Evolutionary conservation across 2,888 invertebrate genomes (phyloP).

Genomic region (Lasioglossum malachurum): DNA sequence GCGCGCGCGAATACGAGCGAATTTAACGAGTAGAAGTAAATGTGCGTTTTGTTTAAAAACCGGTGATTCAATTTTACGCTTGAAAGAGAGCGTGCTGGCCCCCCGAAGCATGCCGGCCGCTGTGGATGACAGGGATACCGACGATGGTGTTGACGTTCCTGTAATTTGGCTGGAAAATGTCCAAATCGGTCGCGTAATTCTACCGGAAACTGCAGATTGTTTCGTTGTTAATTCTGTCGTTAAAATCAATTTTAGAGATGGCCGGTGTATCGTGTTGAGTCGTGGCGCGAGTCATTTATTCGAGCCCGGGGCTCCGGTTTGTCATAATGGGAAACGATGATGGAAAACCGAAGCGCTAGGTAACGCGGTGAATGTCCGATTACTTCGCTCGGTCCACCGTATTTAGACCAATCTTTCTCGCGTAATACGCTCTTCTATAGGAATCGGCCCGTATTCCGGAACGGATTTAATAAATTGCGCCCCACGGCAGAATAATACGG

Average conservation of each 20-base stretch:
- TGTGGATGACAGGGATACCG: constrained; percentile 73
- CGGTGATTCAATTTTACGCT: constrained; percentile 74
- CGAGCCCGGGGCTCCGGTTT: not conserved
- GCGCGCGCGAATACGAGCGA: constrained; percentile 45
- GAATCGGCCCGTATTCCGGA: constrained; percentile 47
- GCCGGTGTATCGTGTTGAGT: not conserved
- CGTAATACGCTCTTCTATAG: constrained; percentile 19
- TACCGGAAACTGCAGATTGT: constrained; percentile 53
- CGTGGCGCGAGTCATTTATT: constrained; percentile 21
- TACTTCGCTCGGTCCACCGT: not conserved
- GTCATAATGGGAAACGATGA: constrained; percentile 8
- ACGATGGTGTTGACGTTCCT: constrained; percentile 73
- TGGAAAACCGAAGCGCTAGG: constrained; percentile 3
- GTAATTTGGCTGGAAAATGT: constrained; percentile 74
- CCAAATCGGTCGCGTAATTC: constrained; percentile 66
- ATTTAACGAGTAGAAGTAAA: constrained; percentile 59
- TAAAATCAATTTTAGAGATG: constrained; percentile 52
- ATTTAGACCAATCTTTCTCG: constrained; percentile 9
- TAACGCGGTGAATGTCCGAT: constrained; percentile 6
- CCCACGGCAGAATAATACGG: constrained; percentile 55
- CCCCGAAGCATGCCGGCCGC: constrained; percentile 65
- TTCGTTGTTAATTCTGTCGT: constrained; percentile 59
- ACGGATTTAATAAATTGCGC: constrained; percentile 73
- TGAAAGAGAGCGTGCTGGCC: constrained; percentile 68
- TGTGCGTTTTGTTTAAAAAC: constrained; percentile 71